These are phyloP conservation scores for Campylomormyrus numenius DNA, from an alignment of 2,113 vertebrate genomes.

Conservation along the genomic window DNA sequence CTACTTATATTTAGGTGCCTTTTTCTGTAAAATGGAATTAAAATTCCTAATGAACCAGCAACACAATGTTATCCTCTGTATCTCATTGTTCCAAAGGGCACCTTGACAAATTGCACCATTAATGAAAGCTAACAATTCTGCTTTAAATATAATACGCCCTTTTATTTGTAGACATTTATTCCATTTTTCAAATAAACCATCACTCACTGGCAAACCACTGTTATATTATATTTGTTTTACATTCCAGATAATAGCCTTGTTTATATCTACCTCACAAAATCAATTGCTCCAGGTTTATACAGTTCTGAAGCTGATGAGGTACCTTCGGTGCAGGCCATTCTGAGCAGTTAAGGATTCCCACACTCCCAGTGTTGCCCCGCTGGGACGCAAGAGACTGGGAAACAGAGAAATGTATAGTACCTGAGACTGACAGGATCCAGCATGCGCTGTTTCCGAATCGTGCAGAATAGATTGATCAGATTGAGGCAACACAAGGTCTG, in stretches of 20 bases:
- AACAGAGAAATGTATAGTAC: too few species aligned
- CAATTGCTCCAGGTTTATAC: neutral
- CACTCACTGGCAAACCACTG: neutral
- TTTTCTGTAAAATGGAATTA: neutral
- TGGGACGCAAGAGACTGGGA: neutral
- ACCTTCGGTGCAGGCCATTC: neutral
- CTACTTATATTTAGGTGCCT: neutral
- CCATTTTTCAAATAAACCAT: neutral
- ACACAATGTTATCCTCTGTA: neutral
- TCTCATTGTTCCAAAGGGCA: neutral
- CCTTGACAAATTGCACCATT: neutral
- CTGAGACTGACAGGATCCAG: neutral
- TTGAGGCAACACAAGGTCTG: neutral
- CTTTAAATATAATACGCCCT: neutral
- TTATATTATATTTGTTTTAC: neutral
- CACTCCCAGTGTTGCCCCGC: neutral
- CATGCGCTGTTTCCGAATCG: neutral
- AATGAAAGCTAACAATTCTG: neutral
- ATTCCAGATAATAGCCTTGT: neutral
- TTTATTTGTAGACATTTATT: neutral
- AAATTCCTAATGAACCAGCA: neutral
- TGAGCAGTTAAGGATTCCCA: neutral
- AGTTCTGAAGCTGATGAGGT: neutral
- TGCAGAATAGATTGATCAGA: neutral
- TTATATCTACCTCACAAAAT: neutral